These are phyloP conservation scores for Amblyteles armatorius DNA, from an alignment of 2,888 invertebrate genomes.

Conservation along the genomic window DNA sequence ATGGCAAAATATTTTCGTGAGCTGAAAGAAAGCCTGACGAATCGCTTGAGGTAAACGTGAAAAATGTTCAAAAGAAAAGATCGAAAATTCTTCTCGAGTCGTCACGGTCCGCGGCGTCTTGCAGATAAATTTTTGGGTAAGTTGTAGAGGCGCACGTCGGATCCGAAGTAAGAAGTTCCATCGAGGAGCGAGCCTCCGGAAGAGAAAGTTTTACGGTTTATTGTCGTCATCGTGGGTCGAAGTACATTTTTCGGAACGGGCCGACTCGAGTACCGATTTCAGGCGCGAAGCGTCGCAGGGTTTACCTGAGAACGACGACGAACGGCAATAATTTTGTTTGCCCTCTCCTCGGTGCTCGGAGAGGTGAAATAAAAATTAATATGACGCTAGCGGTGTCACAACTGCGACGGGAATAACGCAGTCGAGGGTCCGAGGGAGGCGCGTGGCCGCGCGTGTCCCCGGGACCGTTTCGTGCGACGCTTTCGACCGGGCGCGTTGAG, in stretches of 20 bases:
- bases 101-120: constrained; percentile 39
- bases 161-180: constrained; percentile 31
- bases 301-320: constrained; percentile 50
- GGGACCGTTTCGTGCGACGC: constrained; percentile 47
- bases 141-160: constrained; percentile 27
- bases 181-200: constrained; percentile 18
- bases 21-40: constrained; percentile 64
- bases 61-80: constrained; percentile 29
- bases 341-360: constrained; percentile 49
- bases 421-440: constrained; percentile 55
- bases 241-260: constrained; percentile 6
- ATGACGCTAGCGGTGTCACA: constrained; percentile 51
- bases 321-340: constrained; percentile 72
- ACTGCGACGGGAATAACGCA: constrained; percentile 23
- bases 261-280: constrained; percentile 26
- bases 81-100: constrained; percentile 29
- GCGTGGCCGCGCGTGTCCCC: constrained; percentile 73
- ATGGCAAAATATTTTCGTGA: constrained; percentile 66
- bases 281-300: constrained; percentile 7
- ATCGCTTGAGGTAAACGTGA: constrained; percentile 50
- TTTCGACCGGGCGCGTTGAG: constrained; percentile 29
- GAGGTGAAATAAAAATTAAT: constrained; percentile 71
- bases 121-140: constrained; percentile 52
- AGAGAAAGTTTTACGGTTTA: constrained; percentile 75
- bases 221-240: constrained; percentile 60